Evolutionary conservation across 1,140 invertebrate species (phyloP), one percentile per base, ranked within the genome.

Genomic region (Calephelis nemesis): DNA sequence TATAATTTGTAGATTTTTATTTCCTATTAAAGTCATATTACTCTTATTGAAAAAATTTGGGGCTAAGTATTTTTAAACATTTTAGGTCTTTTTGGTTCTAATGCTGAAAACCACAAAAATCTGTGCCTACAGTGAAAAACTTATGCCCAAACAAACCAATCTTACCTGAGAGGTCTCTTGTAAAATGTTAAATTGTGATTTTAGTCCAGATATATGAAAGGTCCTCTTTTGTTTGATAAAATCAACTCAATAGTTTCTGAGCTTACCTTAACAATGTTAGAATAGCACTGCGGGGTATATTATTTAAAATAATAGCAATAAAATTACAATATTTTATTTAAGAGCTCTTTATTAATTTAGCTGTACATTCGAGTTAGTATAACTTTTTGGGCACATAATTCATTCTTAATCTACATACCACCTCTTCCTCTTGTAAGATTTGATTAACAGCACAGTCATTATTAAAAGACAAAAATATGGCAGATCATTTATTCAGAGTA

Each of bases 361-460:
- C 91, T 92, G 91, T 92, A 92, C 90, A 92, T 90, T 91, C 88
- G 86, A 92, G 91, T 92, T 92, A 92, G 90, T 92, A 92, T 90
- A 58, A 92, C 84, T 88, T 90, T 92, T 91, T 92, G 88, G 90
- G 90, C 90, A 92, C 88, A 92, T 92, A 87, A 89, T 90, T 86
- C 79, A 85, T 89, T 84, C 90, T 92, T 92, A 92, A 75, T 83
- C 84, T 90, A 88, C 78, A 78, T 82, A 81, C 85, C 81, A 81
- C 81, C 84, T 73, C 74, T 79, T 82, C 77, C 75, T 82, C 83
- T 77, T 84, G 79, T 83, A 82, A 84, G 81, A 83, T 87, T 87
- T 83, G 77, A 85, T 86, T 84, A 88, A 85, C 81, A 88, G 87
- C 80, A 79, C 83, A 91, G 82, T 90, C 85, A 91, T 82, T 87